Conservation (phyloP, 1,140 invertebrate genomes). For the Centruroides vittatus region DNA sequence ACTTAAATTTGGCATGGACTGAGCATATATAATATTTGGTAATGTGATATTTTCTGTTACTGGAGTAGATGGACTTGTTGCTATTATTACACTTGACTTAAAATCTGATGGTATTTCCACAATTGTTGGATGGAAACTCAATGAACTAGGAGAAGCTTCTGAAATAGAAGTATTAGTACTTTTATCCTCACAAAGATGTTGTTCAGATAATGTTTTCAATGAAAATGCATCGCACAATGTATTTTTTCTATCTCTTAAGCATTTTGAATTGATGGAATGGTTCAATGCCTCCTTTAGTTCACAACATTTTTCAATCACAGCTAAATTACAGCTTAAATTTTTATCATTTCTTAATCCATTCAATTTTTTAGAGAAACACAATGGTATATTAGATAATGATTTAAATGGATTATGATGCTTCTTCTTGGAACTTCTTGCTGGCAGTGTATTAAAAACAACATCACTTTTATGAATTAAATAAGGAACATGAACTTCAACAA, state of each 20-base stretch:
- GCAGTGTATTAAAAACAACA: constrained; percentile 6
- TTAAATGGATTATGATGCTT: constrained; percentile 12
- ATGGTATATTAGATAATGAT: constrained; percentile 15
- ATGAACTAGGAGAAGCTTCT: constrained; percentile 7
- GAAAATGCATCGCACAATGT: neutral
- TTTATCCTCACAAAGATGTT: constrained; percentile 1
- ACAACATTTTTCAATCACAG: constrained; percentile 13
- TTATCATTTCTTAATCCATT: constrained; percentile 8
- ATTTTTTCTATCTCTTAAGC: neutral
- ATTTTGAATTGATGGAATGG: neutral
- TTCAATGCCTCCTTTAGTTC: constrained; percentile 1
- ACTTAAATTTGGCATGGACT: constrained; percentile 19
- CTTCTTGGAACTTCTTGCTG: constrained; percentile 9
- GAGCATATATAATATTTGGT: constrained; percentile 9
- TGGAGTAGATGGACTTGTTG: constrained; percentile 14
- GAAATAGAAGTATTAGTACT: neutral
- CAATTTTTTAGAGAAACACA: constrained; percentile 12
- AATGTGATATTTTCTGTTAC: constrained; percentile 5
- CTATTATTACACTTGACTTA: constrained; percentile 13
- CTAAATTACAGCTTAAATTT: constrained; percentile 4
- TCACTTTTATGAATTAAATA: constrained; percentile 11
- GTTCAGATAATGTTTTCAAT: neutral
- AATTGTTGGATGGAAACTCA: constrained; percentile 13
- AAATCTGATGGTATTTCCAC: constrained; percentile 16
- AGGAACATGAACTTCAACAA: constrained; percentile 18